phyloP scores from a whole-genome alignment of 2,113 vertebrate species.

The Oophaga pumilio region DNA sequence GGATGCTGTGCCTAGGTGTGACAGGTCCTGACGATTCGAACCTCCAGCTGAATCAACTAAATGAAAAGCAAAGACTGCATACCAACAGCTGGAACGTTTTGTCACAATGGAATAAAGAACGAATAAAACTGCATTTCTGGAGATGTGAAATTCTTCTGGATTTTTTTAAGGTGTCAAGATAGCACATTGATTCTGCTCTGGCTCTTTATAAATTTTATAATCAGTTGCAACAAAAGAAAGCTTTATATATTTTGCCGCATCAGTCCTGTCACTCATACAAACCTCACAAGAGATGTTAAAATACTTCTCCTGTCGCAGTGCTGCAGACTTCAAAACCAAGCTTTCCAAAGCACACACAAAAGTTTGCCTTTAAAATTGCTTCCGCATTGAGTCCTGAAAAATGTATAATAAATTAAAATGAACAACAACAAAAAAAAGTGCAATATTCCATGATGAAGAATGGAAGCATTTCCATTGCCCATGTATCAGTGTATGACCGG shows the following conservation, averaged over 20 bases:
- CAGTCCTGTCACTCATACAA: conserved; percentile 38
- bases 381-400: conserved; percentile 20
- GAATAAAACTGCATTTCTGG: conserved; percentile 10
- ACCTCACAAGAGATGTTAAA: conserved; percentile 34
- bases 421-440: not conserved
- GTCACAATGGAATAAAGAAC: conserved; percentile 36
- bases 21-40: conserved; percentile 61
- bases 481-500: not conserved
- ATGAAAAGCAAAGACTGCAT: conserved; percentile 48
- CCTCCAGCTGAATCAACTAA: conserved; percentile 58
- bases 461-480: not conserved
- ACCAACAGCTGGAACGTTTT: conserved; percentile 27
- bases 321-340: conserved; percentile 42
- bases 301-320: not conserved
- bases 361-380: conserved; percentile 37
- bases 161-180: conserved; percentile 29
- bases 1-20: conserved; percentile 62
- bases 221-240: conserved; percentile 37
- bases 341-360: not conserved
- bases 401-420: not conserved
- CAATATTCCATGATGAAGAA: not conserved
- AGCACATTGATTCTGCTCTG: conserved; percentile 29
- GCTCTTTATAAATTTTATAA: conserved; percentile 46
- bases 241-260: conserved; percentile 42
- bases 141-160: conserved; percentile 15